Percentiles rank a stretch among this genome's conserved stretches.
phyloP scores from a whole-genome alignment of 2,888 invertebrate genomes.

The Oligia fasciuncula region DNA sequence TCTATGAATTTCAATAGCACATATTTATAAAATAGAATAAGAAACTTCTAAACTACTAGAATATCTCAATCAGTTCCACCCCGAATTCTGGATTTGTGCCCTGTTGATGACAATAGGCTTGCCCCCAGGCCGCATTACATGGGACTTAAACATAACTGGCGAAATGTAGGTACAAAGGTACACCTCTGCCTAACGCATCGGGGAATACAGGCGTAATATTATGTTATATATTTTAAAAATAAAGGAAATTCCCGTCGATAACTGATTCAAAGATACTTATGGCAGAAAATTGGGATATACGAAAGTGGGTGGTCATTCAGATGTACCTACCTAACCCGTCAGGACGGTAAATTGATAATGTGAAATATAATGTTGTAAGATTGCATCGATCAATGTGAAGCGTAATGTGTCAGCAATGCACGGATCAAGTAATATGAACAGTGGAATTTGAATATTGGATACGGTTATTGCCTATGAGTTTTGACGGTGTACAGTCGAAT shows the following conservation, averaged over 20 bases:
- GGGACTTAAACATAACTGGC: neutral
- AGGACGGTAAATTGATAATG: neutral
- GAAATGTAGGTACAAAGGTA: neutral
- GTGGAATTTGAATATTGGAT: neutral
- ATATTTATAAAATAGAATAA: neutral
- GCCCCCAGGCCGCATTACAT: neutral
- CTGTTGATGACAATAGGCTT: neutral
- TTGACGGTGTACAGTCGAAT: neutral
- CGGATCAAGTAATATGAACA: neutral
- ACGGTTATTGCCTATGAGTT: neutral
- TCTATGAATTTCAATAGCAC: conserved; percentile 79
- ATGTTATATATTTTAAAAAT: neutral
- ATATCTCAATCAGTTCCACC: neutral
- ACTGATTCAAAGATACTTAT: neutral
- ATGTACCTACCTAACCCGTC: neutral
- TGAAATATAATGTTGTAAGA: neutral
- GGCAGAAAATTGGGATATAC: neutral
- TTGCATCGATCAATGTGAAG: too few species aligned
- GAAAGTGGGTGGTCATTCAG: too few species aligned
- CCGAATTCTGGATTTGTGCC: neutral
- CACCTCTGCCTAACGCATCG: too few species aligned
- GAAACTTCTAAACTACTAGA: neutral
- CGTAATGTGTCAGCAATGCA: neutral
- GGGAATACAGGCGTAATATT: neutral
- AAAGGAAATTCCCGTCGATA: neutral